Conservation (phyloP, 92 coral and sea anemone species). For the Actinostola sp. region DNA sequence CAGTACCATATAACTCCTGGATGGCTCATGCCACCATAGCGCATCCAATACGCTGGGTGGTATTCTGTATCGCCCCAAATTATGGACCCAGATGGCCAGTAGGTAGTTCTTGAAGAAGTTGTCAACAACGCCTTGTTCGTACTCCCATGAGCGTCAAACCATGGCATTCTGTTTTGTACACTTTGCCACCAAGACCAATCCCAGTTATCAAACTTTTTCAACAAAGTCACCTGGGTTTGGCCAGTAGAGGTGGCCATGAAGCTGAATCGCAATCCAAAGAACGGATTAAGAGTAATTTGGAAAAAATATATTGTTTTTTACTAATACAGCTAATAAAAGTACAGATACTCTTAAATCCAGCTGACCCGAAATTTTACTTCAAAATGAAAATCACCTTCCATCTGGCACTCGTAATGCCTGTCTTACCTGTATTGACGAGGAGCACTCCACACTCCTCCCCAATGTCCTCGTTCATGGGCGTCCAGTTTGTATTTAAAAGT, state of each 20-base stretch:
- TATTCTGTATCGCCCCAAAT: conserved; percentile 35
- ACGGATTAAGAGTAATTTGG: not conserved
- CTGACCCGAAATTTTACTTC: too few species aligned
- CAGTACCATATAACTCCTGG: conserved; percentile 68
- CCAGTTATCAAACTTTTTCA: conserved; percentile 49
- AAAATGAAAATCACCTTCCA: too few species aligned
- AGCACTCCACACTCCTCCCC: conserved; percentile 67
- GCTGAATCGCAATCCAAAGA: not conserved
- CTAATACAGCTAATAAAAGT: too few species aligned
- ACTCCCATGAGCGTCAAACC: conserved; percentile 43
- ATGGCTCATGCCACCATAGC: conserved; percentile 33
- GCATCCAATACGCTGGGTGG: conserved; percentile 51
- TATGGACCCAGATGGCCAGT: conserved; percentile 33
- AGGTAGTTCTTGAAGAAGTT: conserved; percentile 13
- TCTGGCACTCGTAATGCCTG: too few species aligned
- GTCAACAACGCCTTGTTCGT: conserved; percentile 36
- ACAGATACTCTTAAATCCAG: too few species aligned
- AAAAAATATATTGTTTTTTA: too few species aligned
- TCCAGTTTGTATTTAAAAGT: conserved; percentile 45
- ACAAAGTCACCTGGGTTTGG: conserved; percentile 46
- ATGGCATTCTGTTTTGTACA: conserved; percentile 52
- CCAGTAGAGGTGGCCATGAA: conserved; percentile 41
- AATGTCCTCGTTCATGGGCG: conserved; percentile 40
- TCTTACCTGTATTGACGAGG: conserved; percentile 48
- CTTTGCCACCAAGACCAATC: conserved; percentile 24